Evolutionary conservation across 1,140 invertebrate genomes (phyloP).

Genomic region (Hylaeus anthracinus): DNA sequence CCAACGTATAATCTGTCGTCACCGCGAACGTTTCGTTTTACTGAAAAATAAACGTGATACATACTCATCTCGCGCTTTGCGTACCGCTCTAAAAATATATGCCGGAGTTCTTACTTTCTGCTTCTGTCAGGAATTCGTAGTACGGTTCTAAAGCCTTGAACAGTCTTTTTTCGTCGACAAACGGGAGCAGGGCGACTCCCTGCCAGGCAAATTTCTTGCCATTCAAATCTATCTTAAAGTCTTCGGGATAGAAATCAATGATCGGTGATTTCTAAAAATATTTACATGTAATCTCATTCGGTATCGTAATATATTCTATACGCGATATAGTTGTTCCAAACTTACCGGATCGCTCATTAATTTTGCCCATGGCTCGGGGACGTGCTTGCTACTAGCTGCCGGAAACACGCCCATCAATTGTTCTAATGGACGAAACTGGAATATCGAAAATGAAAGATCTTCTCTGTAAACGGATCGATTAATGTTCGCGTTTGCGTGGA

Average conservation of each 20-base stretch:
- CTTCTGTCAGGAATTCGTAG: constrained; percentile 89
- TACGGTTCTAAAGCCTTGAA: constrained; percentile 92
- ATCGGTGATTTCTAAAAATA: constrained; percentile 91
- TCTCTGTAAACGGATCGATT: not conserved
- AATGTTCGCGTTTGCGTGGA: not conserved
- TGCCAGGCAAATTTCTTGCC: constrained; percentile 99
- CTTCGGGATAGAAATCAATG: constrained; percentile 99
- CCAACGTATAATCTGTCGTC: constrained; percentile 91
- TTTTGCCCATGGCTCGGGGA: constrained; percentile 95
- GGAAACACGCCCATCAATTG: constrained; percentile 99
- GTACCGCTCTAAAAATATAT: not conserved
- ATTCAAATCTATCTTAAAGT: constrained; percentile 99
- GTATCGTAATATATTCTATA: not conserved
- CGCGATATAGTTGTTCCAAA: constrained; percentile 53
- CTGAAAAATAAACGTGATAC: constrained; percentile 61
- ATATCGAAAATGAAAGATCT: constrained; percentile 60
- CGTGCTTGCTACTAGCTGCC: constrained; percentile 95
- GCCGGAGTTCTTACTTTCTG: constrained; percentile 85
- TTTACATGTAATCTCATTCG: not conserved
- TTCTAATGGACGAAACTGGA: constrained; percentile 96
- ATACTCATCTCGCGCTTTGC: not conserved
- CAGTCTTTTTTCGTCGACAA: constrained; percentile 97
- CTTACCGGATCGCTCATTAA: constrained; percentile 96
- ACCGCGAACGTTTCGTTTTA: constrained; percentile 86
- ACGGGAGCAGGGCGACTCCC: constrained; percentile 98